These are phyloP conservation scores for Triplophysa tibetana DNA, from an alignment of 2,113 vertebrate genomes.

Conservation along the genomic window DNA sequence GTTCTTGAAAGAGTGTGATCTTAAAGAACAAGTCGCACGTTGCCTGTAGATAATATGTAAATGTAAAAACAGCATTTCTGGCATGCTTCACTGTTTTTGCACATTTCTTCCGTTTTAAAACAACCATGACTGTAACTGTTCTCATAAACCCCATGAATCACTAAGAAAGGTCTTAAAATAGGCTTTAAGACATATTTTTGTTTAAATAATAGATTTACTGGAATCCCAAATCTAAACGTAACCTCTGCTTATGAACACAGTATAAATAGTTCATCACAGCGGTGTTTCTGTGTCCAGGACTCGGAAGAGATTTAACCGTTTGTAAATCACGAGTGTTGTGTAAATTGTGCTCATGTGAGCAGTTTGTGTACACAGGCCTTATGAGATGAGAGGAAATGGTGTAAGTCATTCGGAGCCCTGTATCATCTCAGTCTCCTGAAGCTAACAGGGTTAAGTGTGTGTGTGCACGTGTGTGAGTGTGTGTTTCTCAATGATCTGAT, in stretches of 20 bases:
- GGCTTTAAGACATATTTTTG: too few relatives aligned
- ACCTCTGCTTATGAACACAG: not conserved
- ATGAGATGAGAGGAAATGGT: not conserved
- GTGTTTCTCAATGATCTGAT: not conserved
- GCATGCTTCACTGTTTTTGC: not conserved
- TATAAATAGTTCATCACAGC: not conserved
- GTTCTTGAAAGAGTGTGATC: not conserved
- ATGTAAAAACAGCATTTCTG: slow-evolving; percentile 10
- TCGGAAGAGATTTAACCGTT: not conserved
- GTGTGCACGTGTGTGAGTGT: not conserved
- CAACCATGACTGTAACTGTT: slow-evolving; percentile 7
- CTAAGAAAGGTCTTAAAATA: slow-evolving; percentile 18
- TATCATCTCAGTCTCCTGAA: not conserved
- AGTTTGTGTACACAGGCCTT: not conserved
- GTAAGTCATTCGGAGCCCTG: not conserved
- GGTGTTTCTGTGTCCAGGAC: not conserved
- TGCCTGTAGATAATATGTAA: too few relatives aligned
- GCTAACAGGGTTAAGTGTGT: not conserved
- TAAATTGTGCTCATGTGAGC: not conserved
- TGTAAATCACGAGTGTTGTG: not conserved
- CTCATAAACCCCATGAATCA: not conserved
- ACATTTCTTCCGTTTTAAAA: not conserved
- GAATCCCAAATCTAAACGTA: not conserved
- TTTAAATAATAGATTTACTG: too few relatives aligned
- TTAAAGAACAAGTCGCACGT: too few relatives aligned